Evolutionary conservation across 2,888 invertebrate species (phyloP).

Genomic region (Cephus nigrinus): DNA sequence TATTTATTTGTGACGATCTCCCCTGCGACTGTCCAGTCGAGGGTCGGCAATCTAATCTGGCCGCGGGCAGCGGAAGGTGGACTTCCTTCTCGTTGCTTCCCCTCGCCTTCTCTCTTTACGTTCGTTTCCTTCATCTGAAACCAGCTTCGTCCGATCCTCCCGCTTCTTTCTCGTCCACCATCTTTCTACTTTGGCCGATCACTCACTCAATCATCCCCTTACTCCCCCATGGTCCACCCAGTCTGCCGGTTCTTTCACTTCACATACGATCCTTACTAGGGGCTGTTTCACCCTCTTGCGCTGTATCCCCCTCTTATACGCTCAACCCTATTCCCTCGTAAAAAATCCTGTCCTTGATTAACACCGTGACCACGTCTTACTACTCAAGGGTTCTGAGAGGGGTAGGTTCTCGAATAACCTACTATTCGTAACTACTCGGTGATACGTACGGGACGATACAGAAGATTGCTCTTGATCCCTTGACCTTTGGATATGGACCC

Average conservation of each 20-base stretch:
- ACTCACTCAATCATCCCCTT: conserved; percentile 51
- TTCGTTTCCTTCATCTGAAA: neutral
- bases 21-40: conserved; percentile 27
- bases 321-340: conserved; percentile 35
- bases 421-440: neutral
- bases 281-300: neutral
- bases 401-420: neutral
- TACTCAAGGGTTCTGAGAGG: conserved; percentile 20
- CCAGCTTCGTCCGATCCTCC: conserved; percentile 8
- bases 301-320: neutral
- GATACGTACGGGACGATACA: neutral
- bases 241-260: conserved; percentile 7
- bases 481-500: neutral
- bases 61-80: conserved; percentile 19
- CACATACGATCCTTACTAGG: neutral
- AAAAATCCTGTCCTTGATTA: conserved; percentile 48
- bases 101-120: neutral
- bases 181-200: conserved; percentile 35
- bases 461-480: neutral
- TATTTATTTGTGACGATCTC: conserved; percentile 41
- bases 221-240: conserved; percentile 15
- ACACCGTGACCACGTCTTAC: conserved; percentile 34
- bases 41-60: conserved; percentile 59
- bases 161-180: conserved; percentile 19
- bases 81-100: neutral